A percentile compares a stretch with the other conserved stretches of the same genome.
Conservation (phyloP, 2,888 invertebrate species). For the Zootermopsis nevadensis region DNA sequence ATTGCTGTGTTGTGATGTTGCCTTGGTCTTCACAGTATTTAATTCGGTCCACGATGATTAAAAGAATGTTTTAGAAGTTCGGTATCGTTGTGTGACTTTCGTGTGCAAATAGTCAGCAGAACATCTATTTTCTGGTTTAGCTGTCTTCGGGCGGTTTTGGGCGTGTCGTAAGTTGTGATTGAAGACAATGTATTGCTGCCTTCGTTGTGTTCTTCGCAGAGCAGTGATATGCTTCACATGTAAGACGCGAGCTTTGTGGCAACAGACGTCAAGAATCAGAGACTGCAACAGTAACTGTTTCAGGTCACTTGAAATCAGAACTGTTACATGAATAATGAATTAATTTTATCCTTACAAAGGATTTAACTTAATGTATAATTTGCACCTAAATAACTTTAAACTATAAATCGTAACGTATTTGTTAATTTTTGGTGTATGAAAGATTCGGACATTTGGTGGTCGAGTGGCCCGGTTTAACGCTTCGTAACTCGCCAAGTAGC, state of each 20-base stretch:
- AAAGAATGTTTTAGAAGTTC: background rate
- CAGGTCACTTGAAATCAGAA: background rate
- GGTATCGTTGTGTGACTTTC: background rate
- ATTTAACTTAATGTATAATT: too few species aligned
- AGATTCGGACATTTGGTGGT: too few species aligned
- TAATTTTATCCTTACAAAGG: too few species aligned
- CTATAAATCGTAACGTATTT: too few species aligned
- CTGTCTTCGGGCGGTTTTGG: background rate
- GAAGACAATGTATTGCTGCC: background rate
- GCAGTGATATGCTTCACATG: background rate
- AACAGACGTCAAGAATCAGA: background rate
- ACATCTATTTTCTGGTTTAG: constrained; percentile 12
- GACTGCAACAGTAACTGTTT: background rate
- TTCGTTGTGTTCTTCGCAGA: background rate
- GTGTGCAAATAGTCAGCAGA: background rate
- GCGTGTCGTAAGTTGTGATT: background rate
- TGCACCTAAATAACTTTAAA: too few species aligned
- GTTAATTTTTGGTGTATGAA: too few species aligned
- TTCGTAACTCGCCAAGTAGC: too few species aligned
- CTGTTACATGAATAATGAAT: too few species aligned
- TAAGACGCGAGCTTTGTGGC: background rate
- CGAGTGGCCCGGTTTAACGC: too few species aligned
- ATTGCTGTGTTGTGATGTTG: too few species aligned
- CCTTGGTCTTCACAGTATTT: background rate
- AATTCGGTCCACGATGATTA: background rate